phyloP scores from a whole-genome alignment of 2,888 invertebrate genomes.

The Drosophila ezoana region DNA sequence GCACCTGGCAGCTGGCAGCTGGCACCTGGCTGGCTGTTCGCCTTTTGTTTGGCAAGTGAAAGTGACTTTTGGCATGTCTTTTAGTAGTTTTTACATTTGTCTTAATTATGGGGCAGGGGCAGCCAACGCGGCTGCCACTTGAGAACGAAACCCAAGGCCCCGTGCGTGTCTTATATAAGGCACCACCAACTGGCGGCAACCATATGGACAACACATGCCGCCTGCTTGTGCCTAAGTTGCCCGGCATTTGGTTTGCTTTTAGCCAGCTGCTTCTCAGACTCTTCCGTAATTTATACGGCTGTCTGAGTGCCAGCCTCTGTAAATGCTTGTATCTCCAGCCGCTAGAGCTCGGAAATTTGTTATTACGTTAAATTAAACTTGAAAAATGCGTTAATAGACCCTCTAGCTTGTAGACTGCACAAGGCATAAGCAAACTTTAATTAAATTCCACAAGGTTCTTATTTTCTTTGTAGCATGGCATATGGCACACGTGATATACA shows the following conservation, averaged over 20 bases:
- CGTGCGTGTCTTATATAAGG: constrained; percentile 15
- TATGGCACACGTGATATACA: constrained; percentile 67
- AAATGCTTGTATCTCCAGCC: constrained; percentile 2
- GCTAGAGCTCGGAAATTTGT: constrained; percentile 57
- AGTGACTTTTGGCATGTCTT: constrained; percentile 54
- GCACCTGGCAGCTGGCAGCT: constrained; percentile 11
- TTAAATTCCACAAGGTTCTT: constrained; percentile 74
- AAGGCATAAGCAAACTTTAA: constrained; percentile 41
- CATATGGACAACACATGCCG: constrained; percentile 30
- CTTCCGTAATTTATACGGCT: constrained; percentile 69
- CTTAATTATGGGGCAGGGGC: constrained; percentile 63
- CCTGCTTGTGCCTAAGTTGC: constrained; percentile 23
- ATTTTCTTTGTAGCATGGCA: constrained; percentile 36
- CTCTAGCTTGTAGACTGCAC: constrained; percentile 29
- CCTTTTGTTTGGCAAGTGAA: constrained; percentile 53
- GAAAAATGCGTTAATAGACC: constrained; percentile 75
- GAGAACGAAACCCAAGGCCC: constrained; percentile 32
- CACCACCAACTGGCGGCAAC: constrained; percentile 25
- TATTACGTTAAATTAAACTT: constrained; percentile 77
- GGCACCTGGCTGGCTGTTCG: constrained; percentile 15
- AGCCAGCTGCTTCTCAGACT: constrained; percentile 58
- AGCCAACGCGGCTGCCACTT: constrained; percentile 38
- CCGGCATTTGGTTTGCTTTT: constrained; percentile 15
- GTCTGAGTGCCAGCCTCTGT: constrained; percentile 39
- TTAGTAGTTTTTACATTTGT: constrained; percentile 73